phyloP scores from a whole-genome alignment of 2,113 vertebrate species.

The Manacus vitellinus region DNA sequence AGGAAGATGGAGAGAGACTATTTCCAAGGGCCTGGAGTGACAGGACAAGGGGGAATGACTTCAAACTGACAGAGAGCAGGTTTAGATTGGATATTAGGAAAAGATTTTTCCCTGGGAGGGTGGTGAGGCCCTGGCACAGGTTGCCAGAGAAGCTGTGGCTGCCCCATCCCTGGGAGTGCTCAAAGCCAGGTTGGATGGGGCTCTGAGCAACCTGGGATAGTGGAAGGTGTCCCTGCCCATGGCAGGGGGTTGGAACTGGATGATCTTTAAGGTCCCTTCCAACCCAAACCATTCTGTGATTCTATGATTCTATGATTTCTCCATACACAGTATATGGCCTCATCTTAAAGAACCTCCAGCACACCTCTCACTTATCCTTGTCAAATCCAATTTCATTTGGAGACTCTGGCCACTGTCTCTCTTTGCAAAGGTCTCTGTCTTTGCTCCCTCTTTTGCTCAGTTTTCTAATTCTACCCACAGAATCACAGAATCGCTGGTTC shows the following conservation, averaged over 20 bases:
- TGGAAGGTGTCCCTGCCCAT: background rate
- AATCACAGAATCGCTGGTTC: background rate
- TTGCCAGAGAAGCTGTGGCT: background rate
- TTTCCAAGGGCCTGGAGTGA: background rate
- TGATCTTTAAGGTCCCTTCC: background rate
- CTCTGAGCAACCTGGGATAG: fast-evolving
- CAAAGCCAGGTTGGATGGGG: fast-evolving
- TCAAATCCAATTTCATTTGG: background rate
- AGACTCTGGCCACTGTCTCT: background rate
- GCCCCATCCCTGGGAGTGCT: fast-evolving
- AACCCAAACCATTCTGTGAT: background rate
- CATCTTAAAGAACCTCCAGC: background rate
- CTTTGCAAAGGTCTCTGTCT: background rate
- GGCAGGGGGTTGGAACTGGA: fast-evolving
- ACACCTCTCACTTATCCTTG: background rate
- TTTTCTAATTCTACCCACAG: background rate
- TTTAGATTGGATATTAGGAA: fast-evolving
- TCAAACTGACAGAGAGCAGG: background rate
- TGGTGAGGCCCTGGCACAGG: background rate
- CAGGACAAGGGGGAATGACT: background rate
- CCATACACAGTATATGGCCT: background rate
- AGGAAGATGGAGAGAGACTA: background rate
- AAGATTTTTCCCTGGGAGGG: background rate
- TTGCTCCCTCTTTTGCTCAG: background rate
- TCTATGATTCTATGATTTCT: background rate